Evolutionary conservation across 2,113 vertebrate genomes (phyloP).

Genomic region (Ivindomyrus marchei): DNA sequence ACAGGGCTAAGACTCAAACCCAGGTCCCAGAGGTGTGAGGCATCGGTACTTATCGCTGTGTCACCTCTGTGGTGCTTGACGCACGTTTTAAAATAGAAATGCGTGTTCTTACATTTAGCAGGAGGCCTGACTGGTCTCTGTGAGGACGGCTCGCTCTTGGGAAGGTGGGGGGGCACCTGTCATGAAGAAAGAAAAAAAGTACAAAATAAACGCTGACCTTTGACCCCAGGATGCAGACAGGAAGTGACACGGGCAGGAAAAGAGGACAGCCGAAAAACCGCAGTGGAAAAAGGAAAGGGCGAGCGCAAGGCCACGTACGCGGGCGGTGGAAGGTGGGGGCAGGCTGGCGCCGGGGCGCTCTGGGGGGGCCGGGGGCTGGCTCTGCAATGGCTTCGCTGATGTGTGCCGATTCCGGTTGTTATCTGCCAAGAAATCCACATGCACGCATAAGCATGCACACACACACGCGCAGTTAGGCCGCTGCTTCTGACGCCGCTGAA

Average conservation of each 20-base stretch:
- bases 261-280: background rate
- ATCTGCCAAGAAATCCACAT: background rate
- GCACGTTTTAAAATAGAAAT: background rate
- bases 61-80: background rate
- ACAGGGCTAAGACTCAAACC: background rate
- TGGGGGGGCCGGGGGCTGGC: conserved; percentile 67
- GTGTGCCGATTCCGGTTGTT: conserved; percentile 23
- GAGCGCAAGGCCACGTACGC: conserved; percentile 39
- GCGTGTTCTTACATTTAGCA: conserved; percentile 36
- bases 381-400: conserved; percentile 34
- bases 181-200: background rate
- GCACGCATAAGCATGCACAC: background rate
- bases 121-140: conserved; percentile 26
- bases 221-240: background rate
- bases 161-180: conserved; percentile 9
- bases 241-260: background rate
- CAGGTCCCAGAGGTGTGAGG: background rate
- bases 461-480: background rate
- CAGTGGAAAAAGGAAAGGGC: background rate
- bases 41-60: background rate
- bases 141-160: conserved; percentile 45
- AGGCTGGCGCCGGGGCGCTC: conserved; percentile 53
- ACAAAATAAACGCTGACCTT: background rate
- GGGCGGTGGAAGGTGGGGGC: conserved; percentile 33
- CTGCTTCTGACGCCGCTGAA: background rate